Evolutionary conservation across 2,888 invertebrate species (phyloP), one percentile per base, ranked within the genome.

Genomic region (Auanema sp.): DNA sequence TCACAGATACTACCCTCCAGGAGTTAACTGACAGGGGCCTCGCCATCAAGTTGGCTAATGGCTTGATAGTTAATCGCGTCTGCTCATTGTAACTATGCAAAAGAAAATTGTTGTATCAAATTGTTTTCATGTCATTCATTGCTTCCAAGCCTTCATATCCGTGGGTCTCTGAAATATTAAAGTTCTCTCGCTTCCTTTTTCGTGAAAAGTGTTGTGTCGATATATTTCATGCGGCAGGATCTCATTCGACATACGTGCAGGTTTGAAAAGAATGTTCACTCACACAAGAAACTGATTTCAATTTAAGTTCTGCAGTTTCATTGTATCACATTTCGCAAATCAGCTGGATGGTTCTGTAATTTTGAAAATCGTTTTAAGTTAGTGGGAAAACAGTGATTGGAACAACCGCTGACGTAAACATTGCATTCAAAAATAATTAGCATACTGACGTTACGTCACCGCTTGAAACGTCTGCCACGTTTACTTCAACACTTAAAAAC

Each of bases 131-230:
- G 16, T 47, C 47, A 47, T 47, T 16, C 16, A 47, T 47, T 10
- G 47, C 47, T 47, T 16, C 16, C 6, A 21, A 47, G 16, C 47
- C 47, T 18, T 16, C 47, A 3, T 21, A 21, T 16, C 47, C 6
- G 6, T 47, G 47, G 47, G 21, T 21, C 47, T 18, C 16, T 21
- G 16, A 18, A 21, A 18, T 47, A 21, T 21, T 47, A 21, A 47
- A 47, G 21, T 21, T 47, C 16, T 16, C 47, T 21, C 16, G 47
- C 6, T 21, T 47, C 16, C 47, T 47, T 16, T 47, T 18, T 10
- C 47, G 47, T 18, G 47, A 47, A 18, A 47, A 21, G 21, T 16
- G 47, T 18, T 47, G 47, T 47, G 47, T 47, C 16, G 47, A 47
- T 21, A 47, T 18, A 18, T 47, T 47, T 47, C 47, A 47, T 47